Conservation (phyloP, 2,888 invertebrate genomes). For the Drosophila pseudotalamancana region DNA sequence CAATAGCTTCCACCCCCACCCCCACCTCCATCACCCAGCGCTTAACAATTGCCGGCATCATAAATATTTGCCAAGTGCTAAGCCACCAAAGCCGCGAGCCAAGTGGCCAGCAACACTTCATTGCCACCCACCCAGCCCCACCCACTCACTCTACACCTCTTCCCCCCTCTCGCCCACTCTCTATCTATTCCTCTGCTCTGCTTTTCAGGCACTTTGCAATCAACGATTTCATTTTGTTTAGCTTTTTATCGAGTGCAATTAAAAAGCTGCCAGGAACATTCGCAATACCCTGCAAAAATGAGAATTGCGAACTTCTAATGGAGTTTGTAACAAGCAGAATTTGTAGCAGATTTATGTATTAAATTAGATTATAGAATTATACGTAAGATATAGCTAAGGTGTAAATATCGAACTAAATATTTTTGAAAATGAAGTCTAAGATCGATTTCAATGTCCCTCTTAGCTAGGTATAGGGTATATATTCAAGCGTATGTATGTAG, state of each 20-base stretch:
- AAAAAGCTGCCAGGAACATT: slow-evolving; percentile 36
- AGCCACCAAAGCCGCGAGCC: slow-evolving; percentile 35
- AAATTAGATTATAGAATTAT: too few species aligned
- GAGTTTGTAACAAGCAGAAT: background rate
- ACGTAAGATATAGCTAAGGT: too few species aligned
- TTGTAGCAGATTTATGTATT: background rate
- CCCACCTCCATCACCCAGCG: background rate
- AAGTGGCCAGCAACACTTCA: slow-evolving; percentile 22
- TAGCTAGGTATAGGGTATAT: too few species aligned
- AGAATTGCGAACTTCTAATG: background rate
- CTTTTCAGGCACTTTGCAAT: slow-evolving; percentile 40
- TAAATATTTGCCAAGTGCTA: slow-evolving; percentile 55
- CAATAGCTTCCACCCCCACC: background rate
- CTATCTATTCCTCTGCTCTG: background rate
- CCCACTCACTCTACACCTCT: too few species aligned
- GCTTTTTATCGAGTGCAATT: slow-evolving; percentile 55
- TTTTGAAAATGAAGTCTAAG: too few species aligned
- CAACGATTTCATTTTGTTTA: slow-evolving; percentile 42
- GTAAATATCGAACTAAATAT: too few species aligned
- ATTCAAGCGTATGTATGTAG: too few species aligned
- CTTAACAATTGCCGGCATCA: slow-evolving; percentile 28
- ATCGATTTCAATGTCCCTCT: too few species aligned
- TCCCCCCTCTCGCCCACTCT: background rate
- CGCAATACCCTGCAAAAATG: background rate
- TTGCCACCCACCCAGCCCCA: background rate